A percentile compares a stretch with the other conserved stretches of the same genome.
Conservation (phyloP, 2,888 invertebrate species). For the Lycia hirtaria region DNA sequence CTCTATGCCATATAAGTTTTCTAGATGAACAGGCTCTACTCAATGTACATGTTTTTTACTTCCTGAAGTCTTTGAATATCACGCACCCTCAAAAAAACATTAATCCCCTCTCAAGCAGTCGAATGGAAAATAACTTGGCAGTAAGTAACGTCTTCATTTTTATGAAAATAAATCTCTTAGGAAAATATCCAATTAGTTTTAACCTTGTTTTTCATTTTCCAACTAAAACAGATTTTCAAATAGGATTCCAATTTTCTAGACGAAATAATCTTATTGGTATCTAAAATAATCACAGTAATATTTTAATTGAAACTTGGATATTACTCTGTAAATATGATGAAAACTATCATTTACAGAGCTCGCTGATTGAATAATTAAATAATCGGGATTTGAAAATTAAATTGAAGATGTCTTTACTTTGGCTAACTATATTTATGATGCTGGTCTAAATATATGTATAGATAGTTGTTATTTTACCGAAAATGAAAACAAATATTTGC, state of each 20-base stretch:
- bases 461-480: no score
- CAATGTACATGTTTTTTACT: no score
- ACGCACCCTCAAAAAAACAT: no score
- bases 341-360: background rate
- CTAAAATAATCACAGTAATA: slow-evolving; percentile 2
- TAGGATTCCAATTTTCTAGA: slow-evolving; percentile 1
- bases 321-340: background rate
- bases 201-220: background rate
- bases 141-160: no score
- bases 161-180: background rate
- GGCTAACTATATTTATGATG: no score
- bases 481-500: no score
- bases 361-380: background rate
- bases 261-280: slow-evolving; percentile 3
- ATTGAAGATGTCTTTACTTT: background rate
- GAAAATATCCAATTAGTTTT: slow-evolving; percentile 2
- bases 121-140: no score
- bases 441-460: no score
- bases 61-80: no score
- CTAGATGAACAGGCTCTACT: no score
- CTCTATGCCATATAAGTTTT: no score
- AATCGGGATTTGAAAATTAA: slow-evolving; percentile 7
- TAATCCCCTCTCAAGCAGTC: no score
- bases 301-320: slow-evolving; percentile 11
- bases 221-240: background rate